Conservation (phyloP, 2,797 vertebrate genomes). For the Argentina silus region DNA sequence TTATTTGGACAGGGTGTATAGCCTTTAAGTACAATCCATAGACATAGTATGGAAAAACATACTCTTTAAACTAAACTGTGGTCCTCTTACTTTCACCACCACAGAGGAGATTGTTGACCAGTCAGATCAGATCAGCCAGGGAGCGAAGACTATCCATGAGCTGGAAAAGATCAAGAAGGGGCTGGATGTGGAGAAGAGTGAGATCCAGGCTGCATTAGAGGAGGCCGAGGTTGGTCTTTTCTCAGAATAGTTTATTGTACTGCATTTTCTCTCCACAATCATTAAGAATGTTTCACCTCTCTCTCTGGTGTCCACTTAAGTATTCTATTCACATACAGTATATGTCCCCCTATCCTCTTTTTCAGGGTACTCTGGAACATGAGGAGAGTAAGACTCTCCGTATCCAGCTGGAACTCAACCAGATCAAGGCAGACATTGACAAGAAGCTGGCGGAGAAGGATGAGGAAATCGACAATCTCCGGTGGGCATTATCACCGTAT, state of each 20-base stretch:
- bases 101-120: slow-evolving; percentile 93
- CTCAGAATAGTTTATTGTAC: not conserved
- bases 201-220: slow-evolving; percentile 90
- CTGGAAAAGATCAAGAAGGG: slow-evolving; percentile 92
- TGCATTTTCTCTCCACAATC: not conserved
- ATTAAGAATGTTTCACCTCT: not conserved
- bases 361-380: slow-evolving; percentile 89
- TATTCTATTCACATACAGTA: not conserved
- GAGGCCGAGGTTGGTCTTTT: slow-evolving; percentile 85
- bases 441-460: slow-evolving; percentile 92
- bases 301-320: not conserved
- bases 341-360: slow-evolving; percentile 5
- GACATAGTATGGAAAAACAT: too few relatives aligned
- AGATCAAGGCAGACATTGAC: slow-evolving; percentile 91
- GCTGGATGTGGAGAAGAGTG: slow-evolving; percentile 87
- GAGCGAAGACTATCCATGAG: slow-evolving; percentile 88
- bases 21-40: too few relatives aligned
- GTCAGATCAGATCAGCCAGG: slow-evolving; percentile 88
- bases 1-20: too few relatives aligned
- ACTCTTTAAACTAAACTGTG: too few relatives aligned
- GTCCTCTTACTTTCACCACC: not conserved
- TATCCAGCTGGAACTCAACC: slow-evolving; percentile 91
- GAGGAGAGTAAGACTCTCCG: slow-evolving; percentile 93
- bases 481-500: slow-evolving; percentile 48
- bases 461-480: slow-evolving; percentile 85